Evolutionary conservation across 2,113 vertebrate species (phyloP).

Genomic region (Alouatta palliata): DNA sequence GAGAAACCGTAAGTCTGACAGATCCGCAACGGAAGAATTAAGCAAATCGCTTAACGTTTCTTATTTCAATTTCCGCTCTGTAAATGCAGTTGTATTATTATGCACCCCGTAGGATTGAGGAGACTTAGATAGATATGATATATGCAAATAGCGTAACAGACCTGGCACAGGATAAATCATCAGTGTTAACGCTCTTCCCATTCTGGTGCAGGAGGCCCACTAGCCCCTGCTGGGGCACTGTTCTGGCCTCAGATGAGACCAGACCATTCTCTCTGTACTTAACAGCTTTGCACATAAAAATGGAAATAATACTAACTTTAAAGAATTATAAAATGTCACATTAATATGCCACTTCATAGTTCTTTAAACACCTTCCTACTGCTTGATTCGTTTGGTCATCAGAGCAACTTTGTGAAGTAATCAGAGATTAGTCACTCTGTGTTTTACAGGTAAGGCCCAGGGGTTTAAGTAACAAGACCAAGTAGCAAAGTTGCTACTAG

Average conservation of each 20-base stretch:
- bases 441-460: not conserved
- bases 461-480: not conserved
- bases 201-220: not conserved
- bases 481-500: not conserved
- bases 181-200: not conserved
- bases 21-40: not conserved
- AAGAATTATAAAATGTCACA: too few species aligned
- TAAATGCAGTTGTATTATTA: not conserved
- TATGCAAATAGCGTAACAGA: not conserved
- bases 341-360: not conserved
- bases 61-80: not conserved
- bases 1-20: not conserved
- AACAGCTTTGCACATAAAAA: not conserved
- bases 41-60: not conserved
- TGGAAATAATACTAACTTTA: not conserved
- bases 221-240: not conserved
- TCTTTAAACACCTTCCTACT: slow-evolving; percentile 5
- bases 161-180: not conserved
- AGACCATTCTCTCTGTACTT: not conserved
- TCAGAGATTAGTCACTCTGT: not conserved
- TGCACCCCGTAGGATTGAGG: not conserved
- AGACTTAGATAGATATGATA: not conserved
- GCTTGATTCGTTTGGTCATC: not conserved
- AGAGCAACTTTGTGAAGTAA: not conserved
- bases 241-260: not conserved